Percentiles rank a stretch among this genome's conserved stretches.
Conservation (phyloP, 2,797 vertebrate genomes). For the Chaenodraco wilsoni region DNA sequence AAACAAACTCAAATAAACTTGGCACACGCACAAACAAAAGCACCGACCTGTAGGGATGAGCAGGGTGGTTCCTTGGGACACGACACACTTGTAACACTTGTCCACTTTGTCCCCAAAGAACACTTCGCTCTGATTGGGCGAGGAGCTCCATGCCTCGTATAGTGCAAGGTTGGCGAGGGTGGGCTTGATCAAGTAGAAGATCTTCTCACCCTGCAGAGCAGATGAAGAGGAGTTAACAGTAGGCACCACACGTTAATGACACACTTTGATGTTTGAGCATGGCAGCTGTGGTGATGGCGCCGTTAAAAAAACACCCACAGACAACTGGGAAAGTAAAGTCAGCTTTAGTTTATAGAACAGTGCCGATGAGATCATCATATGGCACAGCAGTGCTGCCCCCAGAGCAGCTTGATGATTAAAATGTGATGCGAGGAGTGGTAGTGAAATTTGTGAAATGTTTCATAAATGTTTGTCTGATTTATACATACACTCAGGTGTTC, state of each 20-base stretch:
- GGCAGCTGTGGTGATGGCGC: background rate
- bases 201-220: conserved; percentile 91
- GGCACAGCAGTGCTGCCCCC: conserved; percentile 9
- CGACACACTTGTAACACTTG: conserved; percentile 96
- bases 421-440: conserved; percentile 21
- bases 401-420: conserved; percentile 13
- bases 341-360: conserved; percentile 7
- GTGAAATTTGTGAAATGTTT: background rate
- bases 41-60: conserved; percentile 96
- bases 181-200: conserved; percentile 98
- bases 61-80: conserved; percentile 95
- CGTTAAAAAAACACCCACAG: background rate
- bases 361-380: background rate
- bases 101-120: conserved; percentile 98
- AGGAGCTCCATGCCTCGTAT: conserved; percentile 98
- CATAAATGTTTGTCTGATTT: background rate
- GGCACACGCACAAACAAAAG: background rate
- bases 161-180: conserved; percentile 94
- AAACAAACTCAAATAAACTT: background rate
- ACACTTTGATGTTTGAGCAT: background rate
- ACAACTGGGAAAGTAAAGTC: conserved; percentile 17
- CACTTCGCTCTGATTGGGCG: conserved; percentile 97
- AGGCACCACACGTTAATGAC: background rate
- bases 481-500: background rate
- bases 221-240: conserved; percentile 11